These are phyloP conservation scores for Kryptolebias ocellatus DNA, from an alignment of 2,797 vertebrate genomes.

Conservation along the genomic window DNA sequence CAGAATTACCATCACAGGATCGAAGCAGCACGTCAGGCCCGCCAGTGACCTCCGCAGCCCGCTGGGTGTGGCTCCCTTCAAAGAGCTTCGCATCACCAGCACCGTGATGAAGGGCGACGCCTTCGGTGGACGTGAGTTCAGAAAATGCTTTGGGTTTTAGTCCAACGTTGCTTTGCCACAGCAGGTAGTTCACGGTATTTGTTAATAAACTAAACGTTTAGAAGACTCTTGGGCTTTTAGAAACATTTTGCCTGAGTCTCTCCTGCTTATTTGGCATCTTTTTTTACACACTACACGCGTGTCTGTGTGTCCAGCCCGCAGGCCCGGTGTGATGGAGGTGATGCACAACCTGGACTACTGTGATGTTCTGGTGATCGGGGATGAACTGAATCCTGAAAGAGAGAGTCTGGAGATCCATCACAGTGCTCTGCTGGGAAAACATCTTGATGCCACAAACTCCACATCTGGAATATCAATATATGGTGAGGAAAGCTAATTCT, in stretches of 20 bases:
- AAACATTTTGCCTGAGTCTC: too few species aligned
- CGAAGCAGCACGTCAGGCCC: conserved; percentile 88
- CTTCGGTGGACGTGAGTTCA: conserved; percentile 79
- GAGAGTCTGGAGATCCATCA: conserved; percentile 92
- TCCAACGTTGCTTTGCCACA: conserved; percentile 10
- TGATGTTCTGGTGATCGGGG: conserved; percentile 91
- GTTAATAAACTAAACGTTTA: too few species aligned
- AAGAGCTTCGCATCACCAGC: conserved; percentile 94
- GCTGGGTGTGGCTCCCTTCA: conserved; percentile 89
- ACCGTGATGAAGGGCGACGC: conserved; percentile 86
- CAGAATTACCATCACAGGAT: conserved; percentile 91
- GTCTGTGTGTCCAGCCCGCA: conserved; percentile 71
- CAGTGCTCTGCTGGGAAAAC: conserved; percentile 87
- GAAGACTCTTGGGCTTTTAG: too few species aligned
- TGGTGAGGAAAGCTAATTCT: conserved; percentile 74
- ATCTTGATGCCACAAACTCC: conserved; percentile 95
- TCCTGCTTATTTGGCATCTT: neutral
- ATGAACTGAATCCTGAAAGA: conserved; percentile 87
- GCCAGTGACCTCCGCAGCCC: conserved; percentile 84
- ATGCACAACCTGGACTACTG: conserved; percentile 97
- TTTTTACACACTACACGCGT: neutral
- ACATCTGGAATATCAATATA: conserved; percentile 96
- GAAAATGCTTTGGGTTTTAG: neutral
- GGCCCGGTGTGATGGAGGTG: conserved; percentile 85
- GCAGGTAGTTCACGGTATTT: neutral